Conservation (phyloP, 2,113 vertebrate species). For the Pollachius pollachius region DNA sequence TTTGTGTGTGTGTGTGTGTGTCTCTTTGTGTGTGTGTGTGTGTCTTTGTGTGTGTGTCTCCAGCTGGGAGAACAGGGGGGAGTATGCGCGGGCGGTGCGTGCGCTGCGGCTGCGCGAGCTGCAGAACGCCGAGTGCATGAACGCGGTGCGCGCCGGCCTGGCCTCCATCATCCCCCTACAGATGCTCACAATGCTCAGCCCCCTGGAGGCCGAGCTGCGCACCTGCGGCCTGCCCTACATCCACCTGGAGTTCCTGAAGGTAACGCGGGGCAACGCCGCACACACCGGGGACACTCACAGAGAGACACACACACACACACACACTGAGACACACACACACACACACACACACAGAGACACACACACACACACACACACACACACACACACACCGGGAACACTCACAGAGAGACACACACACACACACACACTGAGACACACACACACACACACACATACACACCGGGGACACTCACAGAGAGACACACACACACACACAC, state of each 20-base stretch:
- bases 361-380: no score
- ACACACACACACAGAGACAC: no score
- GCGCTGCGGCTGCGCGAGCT: slow-evolving; percentile 88
- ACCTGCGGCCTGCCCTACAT: slow-evolving; percentile 94
- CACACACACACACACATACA: no score
- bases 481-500: no score
- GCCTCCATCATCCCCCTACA: slow-evolving; percentile 94
- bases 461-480: no score
- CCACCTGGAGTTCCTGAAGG: slow-evolving; percentile 97
- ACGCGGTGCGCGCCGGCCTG: slow-evolving; percentile 86
- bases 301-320: no score
- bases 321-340: no score
- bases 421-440: no score
- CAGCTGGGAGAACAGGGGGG: slow-evolving; percentile 96
- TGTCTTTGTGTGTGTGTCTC: not conserved
- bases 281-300: not conserved
- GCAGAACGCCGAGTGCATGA: slow-evolving; percentile 87
- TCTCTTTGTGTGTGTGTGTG: not conserved
- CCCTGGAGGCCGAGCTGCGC: slow-evolving; percentile 91
- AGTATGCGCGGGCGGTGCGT: slow-evolving; percentile 86
- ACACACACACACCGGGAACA: no score
- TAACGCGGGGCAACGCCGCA: slow-evolving; percentile 30
- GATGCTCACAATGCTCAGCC: slow-evolving; percentile 88
- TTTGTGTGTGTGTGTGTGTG: no score
- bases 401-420: no score